Evolutionary conservation across 2,888 invertebrate genomes (phyloP).

Genomic region (Operophtera brumata): DNA sequence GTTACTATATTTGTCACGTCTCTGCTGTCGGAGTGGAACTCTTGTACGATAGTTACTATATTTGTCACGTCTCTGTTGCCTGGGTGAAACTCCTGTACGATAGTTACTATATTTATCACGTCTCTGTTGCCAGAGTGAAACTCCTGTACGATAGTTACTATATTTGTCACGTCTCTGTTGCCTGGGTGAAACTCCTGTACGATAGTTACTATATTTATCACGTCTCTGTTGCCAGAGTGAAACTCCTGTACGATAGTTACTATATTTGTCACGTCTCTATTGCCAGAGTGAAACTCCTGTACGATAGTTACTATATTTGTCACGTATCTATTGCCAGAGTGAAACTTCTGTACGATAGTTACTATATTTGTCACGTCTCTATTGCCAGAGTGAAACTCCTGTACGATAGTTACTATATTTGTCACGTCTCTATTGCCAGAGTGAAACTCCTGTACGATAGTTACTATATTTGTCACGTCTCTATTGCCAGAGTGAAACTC

Average conservation of each 20-base stretch:
- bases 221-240: background rate
- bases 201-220: constrained; percentile 2
- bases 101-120: constrained; percentile 3
- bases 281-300: constrained; percentile 1
- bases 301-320: constrained; percentile 2
- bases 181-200: background rate
- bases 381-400: constrained; percentile 1
- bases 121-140: constrained; percentile 1
- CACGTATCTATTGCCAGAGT: background rate
- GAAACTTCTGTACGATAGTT: background rate
- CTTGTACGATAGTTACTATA: constrained; percentile 2
- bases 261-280: background rate
- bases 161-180: background rate
- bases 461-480: constrained; percentile 1
- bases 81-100: constrained; percentile 1
- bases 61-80: background rate
- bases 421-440: background rate
- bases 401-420: constrained; percentile 2
- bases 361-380: constrained; percentile 3
- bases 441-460: constrained; percentile 3
- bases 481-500: constrained; percentile 2
- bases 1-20: constrained; percentile 2
- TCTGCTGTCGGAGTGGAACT: constrained; percentile 1
- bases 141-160: constrained; percentile 1
- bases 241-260: background rate